Conservation (phyloP, 2,113 vertebrate genomes). For the Eudorcas thomsonii region DNA sequence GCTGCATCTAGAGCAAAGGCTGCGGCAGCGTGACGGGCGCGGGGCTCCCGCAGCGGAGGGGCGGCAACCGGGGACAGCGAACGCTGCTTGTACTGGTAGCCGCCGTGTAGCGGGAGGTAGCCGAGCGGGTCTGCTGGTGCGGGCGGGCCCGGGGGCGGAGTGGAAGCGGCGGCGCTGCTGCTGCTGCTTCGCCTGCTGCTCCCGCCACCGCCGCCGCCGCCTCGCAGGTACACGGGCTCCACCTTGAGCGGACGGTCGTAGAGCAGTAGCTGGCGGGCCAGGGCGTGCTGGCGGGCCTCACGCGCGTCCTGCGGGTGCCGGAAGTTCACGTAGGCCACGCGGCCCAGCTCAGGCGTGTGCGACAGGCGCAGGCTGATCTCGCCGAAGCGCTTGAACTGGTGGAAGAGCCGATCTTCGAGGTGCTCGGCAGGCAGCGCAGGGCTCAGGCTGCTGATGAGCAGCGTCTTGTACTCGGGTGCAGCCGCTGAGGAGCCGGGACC, state of each 20-base stretch:
- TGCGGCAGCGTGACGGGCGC: slow-evolving; percentile 84
- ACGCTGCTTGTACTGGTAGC: slow-evolving; percentile 91
- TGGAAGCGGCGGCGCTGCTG: slow-evolving; percentile 73
- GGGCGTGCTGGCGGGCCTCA: slow-evolving; percentile 91
- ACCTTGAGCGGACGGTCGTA: slow-evolving; percentile 94
- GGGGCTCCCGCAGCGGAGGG: slow-evolving; percentile 85
- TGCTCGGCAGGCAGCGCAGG: slow-evolving; percentile 94
- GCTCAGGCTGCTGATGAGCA: slow-evolving; percentile 95
- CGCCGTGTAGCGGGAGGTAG: slow-evolving; percentile 86
- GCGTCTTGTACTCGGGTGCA: slow-evolving; percentile 92
- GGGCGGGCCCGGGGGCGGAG: slow-evolving; percentile 80
- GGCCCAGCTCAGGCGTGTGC: slow-evolving; percentile 94
- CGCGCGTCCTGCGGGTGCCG: slow-evolving; percentile 95
- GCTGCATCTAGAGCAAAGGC: slow-evolving; percentile 87
- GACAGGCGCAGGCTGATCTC: slow-evolving; percentile 96
- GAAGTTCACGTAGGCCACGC: slow-evolving; percentile 97
- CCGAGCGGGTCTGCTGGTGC: slow-evolving; percentile 87
- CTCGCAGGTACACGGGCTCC: slow-evolving; percentile 92
- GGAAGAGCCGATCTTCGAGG: slow-evolving; percentile 96
- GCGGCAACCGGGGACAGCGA: slow-evolving; percentile 90
- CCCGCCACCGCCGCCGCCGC: slow-evolving; percentile 76
- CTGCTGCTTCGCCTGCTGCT: slow-evolving; percentile 77
- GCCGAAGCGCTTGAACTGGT: slow-evolving; percentile 97
- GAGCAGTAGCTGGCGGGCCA: slow-evolving; percentile 89
- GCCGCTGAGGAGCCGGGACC: slow-evolving; percentile 75